Evolutionary conservation across 64 coral and sea anemone genomes (phyloP), one percentile per base, ranked within the genome.

Genomic region (Pocillopora damicornis): DNA sequence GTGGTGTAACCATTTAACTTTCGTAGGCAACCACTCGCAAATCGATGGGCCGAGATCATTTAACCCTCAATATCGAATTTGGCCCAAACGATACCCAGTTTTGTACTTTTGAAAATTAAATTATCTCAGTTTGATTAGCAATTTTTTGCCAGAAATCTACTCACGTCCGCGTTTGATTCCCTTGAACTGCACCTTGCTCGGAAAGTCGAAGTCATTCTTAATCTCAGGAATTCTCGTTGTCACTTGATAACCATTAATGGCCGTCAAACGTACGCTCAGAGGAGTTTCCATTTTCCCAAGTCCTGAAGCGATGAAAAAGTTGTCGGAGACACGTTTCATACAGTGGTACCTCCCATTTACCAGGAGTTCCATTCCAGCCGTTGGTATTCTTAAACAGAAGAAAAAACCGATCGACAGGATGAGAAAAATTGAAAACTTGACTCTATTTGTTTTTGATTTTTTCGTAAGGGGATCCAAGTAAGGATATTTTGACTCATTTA

Each of bases 281-380:
- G 89, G 93, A 60, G 83, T 37, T 13, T 87, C 68, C 10, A 88
- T 62, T 34, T 83, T 76, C n/a, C 93, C 93, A 6, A 91, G 51
- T 22, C 86, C 36, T 9, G 69, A 45, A 11, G 89, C 93, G 13
- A 95, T 80, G 57, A 91, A 95, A 60, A 91, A 91, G 74, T 95
- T 95, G 34, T 91, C 93, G 34, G 25, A 45, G 8, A 75, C 78
- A n/a, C 93, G 89, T 9, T 60, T 37, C 71, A 95, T 59, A 11
- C 93, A 95, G 15, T 79, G 82, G 56, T 91, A 91, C 37, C 79
- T 91, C 11, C 67, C 80, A 56, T 91, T 91, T 20, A 91, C 91
- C 8, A 95, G 51, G 4, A 91, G 79, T 20, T 95, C 93, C 20
- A 91, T 91, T 12, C 93, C 93, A 17, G 89, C 93, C 23, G 91